These are phyloP conservation scores for Leptinotarsa rubiginosa DNA, from an alignment of 2,888 invertebrate species.

Conservation along the genomic window DNA sequence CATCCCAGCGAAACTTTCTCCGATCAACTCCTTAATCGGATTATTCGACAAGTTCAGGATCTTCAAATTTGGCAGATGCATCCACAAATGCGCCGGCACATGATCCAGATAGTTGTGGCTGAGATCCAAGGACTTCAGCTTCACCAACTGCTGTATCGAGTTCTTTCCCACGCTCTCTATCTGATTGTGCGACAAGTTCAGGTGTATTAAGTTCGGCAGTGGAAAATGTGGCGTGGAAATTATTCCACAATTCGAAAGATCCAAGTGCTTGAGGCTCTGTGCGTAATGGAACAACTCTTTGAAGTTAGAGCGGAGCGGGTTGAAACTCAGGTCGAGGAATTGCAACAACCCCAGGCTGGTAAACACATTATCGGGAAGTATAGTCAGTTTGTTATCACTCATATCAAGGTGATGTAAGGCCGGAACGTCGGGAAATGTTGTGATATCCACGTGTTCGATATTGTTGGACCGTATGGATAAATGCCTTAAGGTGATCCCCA, in stretches of 20 bases:
- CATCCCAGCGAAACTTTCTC: slow-evolving; percentile 79
- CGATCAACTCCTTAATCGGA: slow-evolving; percentile 79
- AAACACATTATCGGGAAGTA: slow-evolving; percentile 90
- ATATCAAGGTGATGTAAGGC: slow-evolving; percentile 82
- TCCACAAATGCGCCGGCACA: slow-evolving; percentile 81
- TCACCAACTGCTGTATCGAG: slow-evolving; percentile 77
- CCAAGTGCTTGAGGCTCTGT: slow-evolving; percentile 82
- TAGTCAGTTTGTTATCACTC: slow-evolving; percentile 83
- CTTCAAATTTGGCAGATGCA: slow-evolving; percentile 78
- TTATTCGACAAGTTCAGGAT: slow-evolving; percentile 85
- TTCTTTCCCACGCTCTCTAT: slow-evolving; percentile 78
- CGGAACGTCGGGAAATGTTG: slow-evolving; percentile 86
- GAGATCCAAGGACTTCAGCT: slow-evolving; percentile 80
- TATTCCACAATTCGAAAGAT: slow-evolving; percentile 82
- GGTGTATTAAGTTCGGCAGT: slow-evolving; percentile 80
- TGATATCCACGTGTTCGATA: slow-evolving; percentile 88
- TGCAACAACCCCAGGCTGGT: slow-evolving; percentile 83
- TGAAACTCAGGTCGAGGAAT: slow-evolving; percentile 83
- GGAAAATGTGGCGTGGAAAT: slow-evolving; percentile 81
- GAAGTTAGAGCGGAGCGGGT: slow-evolving; percentile 85
- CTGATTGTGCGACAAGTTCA: slow-evolving; percentile 84
- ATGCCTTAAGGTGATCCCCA: slow-evolving; percentile 82
- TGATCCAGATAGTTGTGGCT: slow-evolving; percentile 82
- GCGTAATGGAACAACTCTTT: slow-evolving; percentile 90
- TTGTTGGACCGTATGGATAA: slow-evolving; percentile 84